Evolutionary conservation across 2,113 vertebrate species (phyloP), one percentile per base, ranked within the genome.

Genomic region (Cebidichthys violaceus): DNA sequence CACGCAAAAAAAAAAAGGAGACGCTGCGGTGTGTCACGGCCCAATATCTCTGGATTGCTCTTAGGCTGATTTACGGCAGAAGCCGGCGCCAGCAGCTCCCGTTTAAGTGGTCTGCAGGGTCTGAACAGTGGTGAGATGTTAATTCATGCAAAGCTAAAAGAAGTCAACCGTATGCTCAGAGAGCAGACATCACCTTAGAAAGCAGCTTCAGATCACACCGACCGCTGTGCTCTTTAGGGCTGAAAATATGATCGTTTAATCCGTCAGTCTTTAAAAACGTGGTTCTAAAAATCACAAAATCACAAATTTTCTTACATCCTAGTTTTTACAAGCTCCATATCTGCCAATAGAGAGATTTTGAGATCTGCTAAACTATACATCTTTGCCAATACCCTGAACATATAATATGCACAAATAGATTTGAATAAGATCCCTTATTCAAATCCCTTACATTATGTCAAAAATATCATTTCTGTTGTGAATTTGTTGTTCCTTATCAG

Each of bases 11-110:
- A 74, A 35, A 37, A 79, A 75, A 74, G 76, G 55, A 75, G 57
- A 69, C 79, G 60, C 41, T 65, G 76, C n/a, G 55, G 79, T 85
- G 79, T 85, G 85, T 82, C 75, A 80, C 31, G 39, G 29, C 45
- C 64, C 18, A 57, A 75, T 47, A 27, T 74, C 69, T 85, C 83
- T 77, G 68, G 72, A 88, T 85, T 27, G 81, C 76, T 71, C 77
- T 43, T 39, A 9, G 41, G 47, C 22, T 75, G 65, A 76, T 89
- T 86, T 73, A 59, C 9, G 70, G 37, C 64, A 43, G 67, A 77
- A 64, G 52, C 79, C 59, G 77, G 76, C 52, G n/a, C 67, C 75
- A 60, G 72, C 27, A 60, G 37, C 37, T 67, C 75, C 65, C 45
- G 62, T 65, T 87, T 72, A 73, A 73, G 69, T 52, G 71, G 75